Percentiles rank a stretch among this genome's conserved stretches.
These are phyloP conservation scores for Crotalus helleri DNA, from an alignment of 2,113 vertebrate genomes.

Conservation along the genomic window DNA sequence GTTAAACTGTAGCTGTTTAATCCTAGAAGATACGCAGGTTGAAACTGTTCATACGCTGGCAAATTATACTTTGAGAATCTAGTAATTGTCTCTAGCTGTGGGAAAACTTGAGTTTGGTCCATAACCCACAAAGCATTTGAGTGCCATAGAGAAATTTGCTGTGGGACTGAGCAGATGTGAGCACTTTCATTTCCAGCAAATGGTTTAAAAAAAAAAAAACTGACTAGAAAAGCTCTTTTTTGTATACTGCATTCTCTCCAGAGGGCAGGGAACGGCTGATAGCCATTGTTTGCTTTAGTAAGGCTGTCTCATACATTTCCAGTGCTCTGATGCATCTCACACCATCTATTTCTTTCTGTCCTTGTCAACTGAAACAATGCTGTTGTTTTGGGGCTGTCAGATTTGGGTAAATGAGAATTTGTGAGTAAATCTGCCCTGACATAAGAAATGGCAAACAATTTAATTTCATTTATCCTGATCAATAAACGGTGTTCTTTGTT, in stretches of 20 bases:
- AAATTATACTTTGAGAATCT: not conserved
- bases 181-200: conserved; percentile 43
- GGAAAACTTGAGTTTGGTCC: not conserved
- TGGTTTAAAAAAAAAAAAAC: conserved; percentile 1
- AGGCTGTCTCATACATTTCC: conserved; percentile 48
- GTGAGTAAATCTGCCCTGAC: conserved; percentile 32
- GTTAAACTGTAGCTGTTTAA: not conserved
- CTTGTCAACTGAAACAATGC: conserved; percentile 29
- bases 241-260: conserved; percentile 40
- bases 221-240: conserved; percentile 53
- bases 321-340: conserved; percentile 30
- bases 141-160: not conserved
- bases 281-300: conserved; percentile 24
- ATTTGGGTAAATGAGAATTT: conserved; percentile 24
- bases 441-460: conserved; percentile 24
- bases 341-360: conserved; percentile 46
- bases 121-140: not conserved
- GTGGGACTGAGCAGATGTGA: not conserved
- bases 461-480: conserved; percentile 15
- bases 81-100: not conserved
- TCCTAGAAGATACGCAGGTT: not conserved
- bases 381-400: conserved; percentile 39
- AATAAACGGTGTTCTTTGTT: conserved; percentile 23
- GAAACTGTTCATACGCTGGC: not conserved
- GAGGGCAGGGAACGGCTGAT: conserved; percentile 31